These are phyloP conservation scores for Chromobotia macracanthus DNA, from an alignment of 2,797 vertebrate genomes.

Conservation along the genomic window DNA sequence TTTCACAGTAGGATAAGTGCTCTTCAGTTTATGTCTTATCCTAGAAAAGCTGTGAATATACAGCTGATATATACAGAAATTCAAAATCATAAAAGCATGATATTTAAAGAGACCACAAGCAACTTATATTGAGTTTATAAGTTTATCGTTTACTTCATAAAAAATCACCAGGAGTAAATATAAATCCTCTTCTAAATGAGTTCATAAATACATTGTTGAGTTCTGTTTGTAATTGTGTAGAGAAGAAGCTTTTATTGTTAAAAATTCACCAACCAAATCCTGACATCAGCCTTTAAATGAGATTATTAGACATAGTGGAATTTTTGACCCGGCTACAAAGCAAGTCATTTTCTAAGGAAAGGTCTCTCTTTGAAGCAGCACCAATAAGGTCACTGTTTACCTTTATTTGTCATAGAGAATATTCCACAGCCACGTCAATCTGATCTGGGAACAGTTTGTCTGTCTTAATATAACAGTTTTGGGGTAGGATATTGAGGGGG, in stretches of 20 bases:
- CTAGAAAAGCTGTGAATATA: not conserved
- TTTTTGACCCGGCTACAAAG: constrained; percentile 1
- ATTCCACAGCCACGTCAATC: not conserved
- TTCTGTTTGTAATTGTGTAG: too few species aligned
- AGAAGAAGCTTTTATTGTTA: too few species aligned
- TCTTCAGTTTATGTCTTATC: too few species aligned
- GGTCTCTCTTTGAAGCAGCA: constrained; percentile 49
- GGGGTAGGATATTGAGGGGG: not conserved
- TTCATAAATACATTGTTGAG: not conserved
- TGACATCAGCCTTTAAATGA: constrained; percentile 4
- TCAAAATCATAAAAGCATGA: too few species aligned
- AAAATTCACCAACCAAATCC: not conserved
- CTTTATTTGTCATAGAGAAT: constrained; percentile 38
- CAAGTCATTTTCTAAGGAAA: constrained; percentile 25
- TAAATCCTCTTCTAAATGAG: not conserved
- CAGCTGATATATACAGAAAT: not conserved
- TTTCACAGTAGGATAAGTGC: too few species aligned
- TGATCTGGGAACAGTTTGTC: constrained; percentile 47
- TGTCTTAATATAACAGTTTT: not conserved
- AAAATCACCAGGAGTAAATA: not conserved
- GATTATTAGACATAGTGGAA: not conserved
- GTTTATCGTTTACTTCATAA: too few species aligned
- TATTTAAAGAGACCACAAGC: not conserved
- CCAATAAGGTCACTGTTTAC: constrained; percentile 53
- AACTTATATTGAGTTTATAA: not conserved